Conservation (phyloP, 2,113 vertebrate genomes). For the Cisticola juncidis region DNA sequence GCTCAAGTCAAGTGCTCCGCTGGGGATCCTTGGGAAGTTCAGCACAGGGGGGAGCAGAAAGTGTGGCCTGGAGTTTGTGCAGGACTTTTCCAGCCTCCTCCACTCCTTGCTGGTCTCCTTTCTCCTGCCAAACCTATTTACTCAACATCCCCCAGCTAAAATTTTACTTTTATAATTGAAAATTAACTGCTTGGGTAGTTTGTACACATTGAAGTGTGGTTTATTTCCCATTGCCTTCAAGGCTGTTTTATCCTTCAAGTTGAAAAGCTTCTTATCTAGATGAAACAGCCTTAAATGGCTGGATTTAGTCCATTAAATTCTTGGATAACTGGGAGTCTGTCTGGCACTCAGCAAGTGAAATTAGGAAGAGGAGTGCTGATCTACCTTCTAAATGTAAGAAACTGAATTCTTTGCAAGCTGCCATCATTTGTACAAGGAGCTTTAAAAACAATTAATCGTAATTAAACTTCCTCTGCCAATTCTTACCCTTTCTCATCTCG, state of each 20-base stretch:
- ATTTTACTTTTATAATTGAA: conserved; percentile 17
- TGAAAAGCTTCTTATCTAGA: conserved; percentile 29
- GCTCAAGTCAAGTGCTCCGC: neutral
- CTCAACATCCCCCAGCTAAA: neutral
- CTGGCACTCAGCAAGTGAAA: conserved; percentile 22
- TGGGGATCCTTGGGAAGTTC: neutral
- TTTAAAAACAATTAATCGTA: neutral
- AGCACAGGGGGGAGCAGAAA: neutral
- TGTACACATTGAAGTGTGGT: neutral
- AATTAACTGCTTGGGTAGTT: neutral
- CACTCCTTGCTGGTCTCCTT: neutral
- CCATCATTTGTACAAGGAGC: neutral
- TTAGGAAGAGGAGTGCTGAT: neutral
- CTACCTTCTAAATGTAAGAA: neutral
- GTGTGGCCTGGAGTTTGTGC: neutral
- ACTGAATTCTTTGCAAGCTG: neutral
- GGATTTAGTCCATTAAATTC: conserved; percentile 50
- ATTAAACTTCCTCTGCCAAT: neutral
- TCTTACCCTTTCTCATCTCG: neutral
- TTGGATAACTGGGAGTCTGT: conserved; percentile 38
- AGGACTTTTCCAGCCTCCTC: neutral
- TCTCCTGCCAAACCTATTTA: neutral
- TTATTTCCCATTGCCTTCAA: conserved; percentile 27
- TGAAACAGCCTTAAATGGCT: conserved; percentile 44
- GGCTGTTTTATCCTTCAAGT: neutral